A percentile compares a stretch with the other conserved stretches of the same genome.
These are phyloP conservation scores for Aspiorhynchus laticeps DNA, from an alignment of 2,113 vertebrate genomes.

Conservation along the genomic window DNA sequence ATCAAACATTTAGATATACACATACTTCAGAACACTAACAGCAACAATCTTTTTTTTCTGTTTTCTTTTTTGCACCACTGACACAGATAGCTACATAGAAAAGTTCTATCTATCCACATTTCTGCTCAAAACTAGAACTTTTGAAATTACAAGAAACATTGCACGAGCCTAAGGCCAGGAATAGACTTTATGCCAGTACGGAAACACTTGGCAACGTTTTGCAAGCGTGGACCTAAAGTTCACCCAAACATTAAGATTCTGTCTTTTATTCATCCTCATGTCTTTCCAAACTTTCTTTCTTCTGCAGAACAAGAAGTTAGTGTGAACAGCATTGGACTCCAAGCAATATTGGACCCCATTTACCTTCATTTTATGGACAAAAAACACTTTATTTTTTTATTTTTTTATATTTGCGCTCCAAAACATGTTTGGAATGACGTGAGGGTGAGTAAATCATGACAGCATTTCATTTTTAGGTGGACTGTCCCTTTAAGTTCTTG, in stretches of 20 bases:
- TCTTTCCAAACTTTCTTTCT: not conserved
- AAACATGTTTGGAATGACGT: not conserved
- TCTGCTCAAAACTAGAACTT: conserved; percentile 88
- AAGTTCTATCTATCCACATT: conserved; percentile 85
- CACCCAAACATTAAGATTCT: not conserved
- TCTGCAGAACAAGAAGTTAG: not conserved
- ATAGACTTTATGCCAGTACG: conserved; percentile 1
- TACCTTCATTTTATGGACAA: not conserved
- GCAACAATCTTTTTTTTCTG: conserved; percentile 71
- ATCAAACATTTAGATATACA: conserved; percentile 88
- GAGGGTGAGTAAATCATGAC: not conserved
- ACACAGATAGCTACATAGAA: conserved; percentile 85
- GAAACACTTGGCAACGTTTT: not conserved
- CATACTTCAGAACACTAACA: conserved; percentile 81
- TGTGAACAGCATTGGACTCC: not conserved
- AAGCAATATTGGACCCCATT: not conserved
- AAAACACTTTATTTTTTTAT: not conserved
- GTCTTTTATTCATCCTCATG: not conserved
- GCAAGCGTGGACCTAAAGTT: not conserved
- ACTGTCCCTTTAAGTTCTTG: not conserved
- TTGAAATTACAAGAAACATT: conserved; percentile 87
- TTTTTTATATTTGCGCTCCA: not conserved
- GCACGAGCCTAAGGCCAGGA: conserved; percentile 82
- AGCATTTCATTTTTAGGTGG: not conserved
- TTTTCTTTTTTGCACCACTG: conserved; percentile 78